These are phyloP conservation scores for Geodia barretti DNA, from an alignment of 37 sponge, comb jelly and placozoan genomes.

Conservation along the genomic window DNA sequence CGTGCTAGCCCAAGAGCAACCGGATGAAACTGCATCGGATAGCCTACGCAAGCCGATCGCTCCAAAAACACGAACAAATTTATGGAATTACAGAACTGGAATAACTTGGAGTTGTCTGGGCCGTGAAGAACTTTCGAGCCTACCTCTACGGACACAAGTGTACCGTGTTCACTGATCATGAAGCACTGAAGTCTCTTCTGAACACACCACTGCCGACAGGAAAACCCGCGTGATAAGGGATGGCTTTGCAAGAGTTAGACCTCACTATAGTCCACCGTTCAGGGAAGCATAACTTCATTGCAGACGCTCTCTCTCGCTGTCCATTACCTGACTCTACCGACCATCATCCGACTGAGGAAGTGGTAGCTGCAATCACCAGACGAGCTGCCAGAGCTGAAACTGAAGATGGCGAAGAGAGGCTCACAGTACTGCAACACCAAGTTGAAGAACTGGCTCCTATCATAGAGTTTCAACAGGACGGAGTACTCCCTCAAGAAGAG, in stretches of 20 bases:
- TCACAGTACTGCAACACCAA: conserved; percentile 14
- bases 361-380: neutral
- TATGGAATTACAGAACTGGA: conserved; percentile 70
- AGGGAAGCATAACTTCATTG: conserved; percentile 45
- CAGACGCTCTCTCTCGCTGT: conserved; percentile 44
- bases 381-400: neutral
- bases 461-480: conserved; percentile 17
- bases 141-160: conserved; percentile 67
- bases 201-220: conserved; percentile 68
- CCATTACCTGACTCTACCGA: conserved; percentile 1
- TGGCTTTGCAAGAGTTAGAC: conserved; percentile 56
- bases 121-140: conserved; percentile 56
- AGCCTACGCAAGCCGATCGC: conserved; percentile 65
- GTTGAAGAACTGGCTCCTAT: conserved; percentile 11
- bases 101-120: conserved; percentile 67
- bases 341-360: too few relatives aligned
- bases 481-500: conserved; percentile 41
- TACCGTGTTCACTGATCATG: conserved; percentile 58
- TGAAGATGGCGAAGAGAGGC: neutral
- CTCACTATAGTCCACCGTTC: conserved; percentile 16
- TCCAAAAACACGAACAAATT: conserved; percentile 50
- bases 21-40: conserved; percentile 31
- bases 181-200: conserved; percentile 56
- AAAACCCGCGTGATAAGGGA: conserved; percentile 65
- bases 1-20: conserved; percentile 50